Evolutionary conservation across 2,797 vertebrate species (phyloP), one percentile per base, ranked within the genome.

Genomic region (Gymnoscopelus braueri): DNA sequence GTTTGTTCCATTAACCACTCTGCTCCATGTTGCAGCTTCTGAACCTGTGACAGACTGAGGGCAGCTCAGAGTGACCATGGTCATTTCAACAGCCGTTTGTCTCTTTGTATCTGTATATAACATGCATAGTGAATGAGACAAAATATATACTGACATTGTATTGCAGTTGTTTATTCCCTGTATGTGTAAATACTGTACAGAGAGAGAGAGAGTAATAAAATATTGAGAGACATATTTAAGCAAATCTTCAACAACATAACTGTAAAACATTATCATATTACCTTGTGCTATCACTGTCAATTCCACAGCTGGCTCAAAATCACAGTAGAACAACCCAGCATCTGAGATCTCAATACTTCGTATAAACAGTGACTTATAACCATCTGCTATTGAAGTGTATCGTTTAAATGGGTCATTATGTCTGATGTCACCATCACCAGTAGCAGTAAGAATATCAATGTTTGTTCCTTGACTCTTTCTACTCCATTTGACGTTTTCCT

Each of bases 271-370:
- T 29, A 44, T 44, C 9, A 10, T 44, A 10, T 54, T 54, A 54
- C 53, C 53, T 54, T 9, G 19, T 24, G 53, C 19, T 24, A 23
- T 54, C 53, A 54, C 53, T 10, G 19, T 54, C 19, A 54, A 9
- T 24, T 54, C 19, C 53, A 54, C 53, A 1, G 19, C 53, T 54
- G 53, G 53, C 23, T 54, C 53, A 24, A 10, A 19, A 54, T 54
- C 23, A 54, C 53, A 24, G 53, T 10, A 54, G 6, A 23, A 54
- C 19, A 9, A 23, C 24, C 72, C 79, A 26, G 55, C 13, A 11
- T 57, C 55, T 13, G 55, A 57, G 24, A 57, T 3, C 12, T 29
- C 19, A 14, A 6, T 14, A 13, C 5, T 13, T 8, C 2, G 12
- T 26, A 57, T 57, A 26, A 13, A 12, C 55, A 57, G 24, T 29